Evolutionary conservation across 2,797 vertebrate genomes (phyloP).

Genomic region (Rhinatrema bivittatum): DNA sequence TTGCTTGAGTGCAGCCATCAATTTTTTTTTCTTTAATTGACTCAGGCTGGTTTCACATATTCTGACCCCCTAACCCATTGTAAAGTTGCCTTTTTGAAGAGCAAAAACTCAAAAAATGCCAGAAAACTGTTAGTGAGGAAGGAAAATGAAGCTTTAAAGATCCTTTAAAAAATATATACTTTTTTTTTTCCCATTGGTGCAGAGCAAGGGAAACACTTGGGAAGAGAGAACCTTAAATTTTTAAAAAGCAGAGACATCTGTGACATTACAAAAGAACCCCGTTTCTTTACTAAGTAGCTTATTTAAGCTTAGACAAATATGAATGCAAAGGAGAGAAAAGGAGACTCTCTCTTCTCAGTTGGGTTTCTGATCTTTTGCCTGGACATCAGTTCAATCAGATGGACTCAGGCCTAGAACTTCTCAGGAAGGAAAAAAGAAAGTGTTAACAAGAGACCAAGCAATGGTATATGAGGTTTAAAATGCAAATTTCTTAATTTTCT

Average conservation of each 20-base stretch:
- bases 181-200: too few species aligned
- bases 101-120: too few species aligned
- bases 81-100: too few species aligned
- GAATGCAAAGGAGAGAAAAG: slow-evolving; percentile 28
- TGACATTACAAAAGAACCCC: not conserved
- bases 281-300: slow-evolving; percentile 3
- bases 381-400: slow-evolving; percentile 22
- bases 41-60: too few species aligned
- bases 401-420: slow-evolving; percentile 27
- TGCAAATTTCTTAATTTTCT: slow-evolving; percentile 58
- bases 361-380: slow-evolving; percentile 34
- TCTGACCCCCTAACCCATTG: too few species aligned
- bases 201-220: not conserved
- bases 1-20: too few species aligned
- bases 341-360: slow-evolving; percentile 36
- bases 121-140: too few species aligned
- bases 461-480: slow-evolving; percentile 46
- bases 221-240: not conserved
- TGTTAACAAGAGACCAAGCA: not conserved
- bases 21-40: too few species aligned
- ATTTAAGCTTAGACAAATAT: slow-evolving; percentile 34
- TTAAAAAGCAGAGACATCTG: not conserved
- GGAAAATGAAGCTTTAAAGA: too few species aligned
- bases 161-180: too few species aligned
- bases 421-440: slow-evolving; percentile 43